phyloP scores from a whole-genome alignment of 1,140 invertebrate species.

The Zeugodacus cucurbitae region DNA sequence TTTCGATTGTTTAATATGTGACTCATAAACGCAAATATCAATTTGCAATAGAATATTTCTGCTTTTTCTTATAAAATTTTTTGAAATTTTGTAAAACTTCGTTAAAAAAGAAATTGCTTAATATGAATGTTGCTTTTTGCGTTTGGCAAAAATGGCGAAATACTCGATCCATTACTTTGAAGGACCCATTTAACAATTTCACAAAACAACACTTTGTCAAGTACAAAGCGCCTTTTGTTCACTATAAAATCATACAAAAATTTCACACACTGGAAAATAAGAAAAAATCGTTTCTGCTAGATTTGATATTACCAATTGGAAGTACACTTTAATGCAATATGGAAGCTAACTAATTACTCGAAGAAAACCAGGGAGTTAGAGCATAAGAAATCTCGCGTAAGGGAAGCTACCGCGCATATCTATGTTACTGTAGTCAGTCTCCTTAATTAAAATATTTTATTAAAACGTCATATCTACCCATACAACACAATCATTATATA shows the following conservation, averaged over 20 bases:
- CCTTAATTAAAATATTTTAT: conserved; percentile 6
- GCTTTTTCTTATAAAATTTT: too few species aligned
- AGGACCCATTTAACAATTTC: not conserved
- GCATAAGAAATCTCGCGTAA: not conserved
- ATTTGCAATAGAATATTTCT: not conserved
- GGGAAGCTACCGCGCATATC: not conserved
- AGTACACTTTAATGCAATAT: not conserved
- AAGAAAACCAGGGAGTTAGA: too few species aligned
- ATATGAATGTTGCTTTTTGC: not conserved
- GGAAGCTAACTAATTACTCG: not conserved
- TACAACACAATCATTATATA: not conserved
- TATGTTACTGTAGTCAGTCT: conserved; percentile 2
- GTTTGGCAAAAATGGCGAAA: not conserved
- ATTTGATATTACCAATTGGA: not conserved
- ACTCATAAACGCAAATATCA: not conserved
- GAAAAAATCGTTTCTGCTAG: not conserved
- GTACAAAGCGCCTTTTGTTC: not conserved
- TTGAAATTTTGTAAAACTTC: too few species aligned
- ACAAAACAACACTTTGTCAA: not conserved
- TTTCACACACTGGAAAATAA: not conserved
- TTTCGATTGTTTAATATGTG: not conserved
- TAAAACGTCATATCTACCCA: not conserved
- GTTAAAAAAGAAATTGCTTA: too few species aligned
- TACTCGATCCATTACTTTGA: not conserved
- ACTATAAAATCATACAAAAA: not conserved